These are phyloP conservation scores for Turritopsis rubra DNA, from an alignment of 30 jellyfish, hydroid and myxozoan species.

Conservation along the genomic window DNA sequence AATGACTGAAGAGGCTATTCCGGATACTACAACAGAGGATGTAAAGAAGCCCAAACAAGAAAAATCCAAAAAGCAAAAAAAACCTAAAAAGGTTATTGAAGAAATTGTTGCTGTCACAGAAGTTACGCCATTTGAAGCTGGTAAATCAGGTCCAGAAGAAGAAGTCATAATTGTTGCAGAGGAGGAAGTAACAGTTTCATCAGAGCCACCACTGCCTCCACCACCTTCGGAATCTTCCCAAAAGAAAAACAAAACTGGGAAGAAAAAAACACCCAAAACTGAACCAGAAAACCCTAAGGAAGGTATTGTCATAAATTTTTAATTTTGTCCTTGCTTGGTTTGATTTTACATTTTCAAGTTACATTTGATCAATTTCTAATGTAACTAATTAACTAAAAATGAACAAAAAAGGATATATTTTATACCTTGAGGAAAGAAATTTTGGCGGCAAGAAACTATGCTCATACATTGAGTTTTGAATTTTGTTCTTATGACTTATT, in stretches of 20 bases:
- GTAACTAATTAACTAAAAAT: too few species aligned
- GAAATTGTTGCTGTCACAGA: slow-evolving; percentile 41
- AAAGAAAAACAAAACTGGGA: slow-evolving; percentile 21
- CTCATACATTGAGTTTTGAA: too few species aligned
- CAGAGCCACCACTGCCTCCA: slow-evolving; percentile 3
- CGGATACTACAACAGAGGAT: slow-evolving; percentile 12
- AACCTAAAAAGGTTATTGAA: slow-evolving; percentile 28
- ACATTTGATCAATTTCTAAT: too few species aligned
- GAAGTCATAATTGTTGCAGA: slow-evolving; percentile 15
- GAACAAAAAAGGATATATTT: too few species aligned
- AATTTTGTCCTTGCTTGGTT: background rate
- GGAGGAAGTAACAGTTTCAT: background rate
- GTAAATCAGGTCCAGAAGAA: background rate
- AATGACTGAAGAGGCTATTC: slow-evolving; percentile 2
- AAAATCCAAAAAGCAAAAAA: slow-evolving; percentile 21
- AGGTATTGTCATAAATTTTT: background rate
- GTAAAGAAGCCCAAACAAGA: slow-evolving; percentile 37
- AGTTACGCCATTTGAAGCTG: slow-evolving; percentile 39
- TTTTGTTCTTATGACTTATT: too few species aligned
- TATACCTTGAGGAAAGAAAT: too few species aligned
- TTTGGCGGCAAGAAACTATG: too few species aligned
- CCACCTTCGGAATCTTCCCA: background rate
- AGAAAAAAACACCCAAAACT: background rate
- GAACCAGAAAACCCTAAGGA: background rate
- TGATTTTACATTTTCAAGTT: background rate